Conservation (phyloP, 1,140 invertebrate species). For the Caenorhabditis remanei region DNA sequence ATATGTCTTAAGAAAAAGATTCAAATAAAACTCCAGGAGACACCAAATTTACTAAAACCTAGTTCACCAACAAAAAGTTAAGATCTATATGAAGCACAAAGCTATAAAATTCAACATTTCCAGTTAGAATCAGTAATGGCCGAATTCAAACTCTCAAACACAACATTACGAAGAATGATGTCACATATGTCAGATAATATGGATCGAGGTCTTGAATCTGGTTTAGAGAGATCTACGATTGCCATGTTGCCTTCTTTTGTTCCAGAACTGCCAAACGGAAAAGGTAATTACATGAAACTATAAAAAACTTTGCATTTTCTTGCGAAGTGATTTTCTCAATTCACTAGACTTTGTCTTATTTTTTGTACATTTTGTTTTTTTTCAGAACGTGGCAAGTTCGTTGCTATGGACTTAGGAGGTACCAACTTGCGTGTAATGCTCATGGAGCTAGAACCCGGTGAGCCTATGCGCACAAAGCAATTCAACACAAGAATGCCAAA, state of each 20-base stretch:
- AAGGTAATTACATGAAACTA: slow-evolving; percentile 26
- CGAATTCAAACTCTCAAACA: slow-evolving; percentile 66
- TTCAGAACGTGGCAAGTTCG: slow-evolving; percentile 64
- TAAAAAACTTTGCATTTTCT: neutral
- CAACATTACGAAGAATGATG: slow-evolving; percentile 67
- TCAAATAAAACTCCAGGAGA: too few relatives aligned
- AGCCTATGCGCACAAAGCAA: slow-evolving; percentile 63
- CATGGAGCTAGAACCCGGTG: slow-evolving; percentile 67
- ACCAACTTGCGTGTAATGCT: slow-evolving; percentile 68
- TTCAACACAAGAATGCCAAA: slow-evolving; percentile 67
- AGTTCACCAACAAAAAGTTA: too few relatives aligned
- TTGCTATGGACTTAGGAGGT: slow-evolving; percentile 66
- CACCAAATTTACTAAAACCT: too few relatives aligned
- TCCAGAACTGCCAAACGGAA: slow-evolving; percentile 65
- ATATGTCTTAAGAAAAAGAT: too few relatives aligned
- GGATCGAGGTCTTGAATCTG: slow-evolving; percentile 61
- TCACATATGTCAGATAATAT: slow-evolving; percentile 64
- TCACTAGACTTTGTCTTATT: neutral
- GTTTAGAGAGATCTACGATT: slow-evolving; percentile 60
- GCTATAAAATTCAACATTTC: neutral
- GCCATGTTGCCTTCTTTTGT: slow-evolving; percentile 67
- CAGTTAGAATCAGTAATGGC: slow-evolving; percentile 67
- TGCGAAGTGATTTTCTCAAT: slow-evolving; percentile 1
- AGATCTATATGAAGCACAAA: too few relatives aligned
- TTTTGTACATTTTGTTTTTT: neutral